Evolutionary conservation across 2,797 vertebrate species (phyloP).

Genomic region (Phyllotis vaccarum): DNA sequence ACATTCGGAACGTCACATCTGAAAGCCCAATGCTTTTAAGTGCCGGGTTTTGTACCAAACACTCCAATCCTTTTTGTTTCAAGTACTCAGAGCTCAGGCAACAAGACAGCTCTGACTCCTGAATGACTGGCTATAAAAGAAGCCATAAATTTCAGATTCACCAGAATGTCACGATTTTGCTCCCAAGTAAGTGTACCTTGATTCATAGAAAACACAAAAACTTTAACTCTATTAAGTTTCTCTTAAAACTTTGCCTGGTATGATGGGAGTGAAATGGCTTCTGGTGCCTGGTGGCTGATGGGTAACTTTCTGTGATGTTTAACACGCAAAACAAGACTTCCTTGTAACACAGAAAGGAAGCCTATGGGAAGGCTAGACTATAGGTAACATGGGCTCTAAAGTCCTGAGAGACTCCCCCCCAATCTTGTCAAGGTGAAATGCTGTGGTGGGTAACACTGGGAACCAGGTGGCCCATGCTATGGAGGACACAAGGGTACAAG

Average conservation of each 20-base stretch:
- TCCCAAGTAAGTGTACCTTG: slow-evolving; percentile 23
- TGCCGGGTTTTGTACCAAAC: background rate
- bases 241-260: background rate
- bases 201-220: slow-evolving; percentile 58
- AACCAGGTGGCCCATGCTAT: rapidly evolving
- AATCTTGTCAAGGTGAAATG: background rate
- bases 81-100: background rate
- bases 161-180: background rate
- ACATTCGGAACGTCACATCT: background rate
- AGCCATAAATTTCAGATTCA: slow-evolving; percentile 26
- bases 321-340: background rate
- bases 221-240: background rate
- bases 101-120: background rate
- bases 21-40: slow-evolving; percentile 45
- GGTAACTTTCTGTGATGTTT: background rate
- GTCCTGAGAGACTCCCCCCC: background rate
- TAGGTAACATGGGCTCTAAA: rapidly evolving
- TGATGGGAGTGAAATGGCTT: background rate
- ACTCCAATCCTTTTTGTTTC: background rate
- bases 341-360: background rate
- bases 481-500: too few species aligned
- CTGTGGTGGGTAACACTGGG: rapidly evolving
- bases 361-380: rapidly evolving
- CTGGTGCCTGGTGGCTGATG: rapidly evolving
- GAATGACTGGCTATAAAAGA: background rate